phyloP scores from a whole-genome alignment of 53 echinoderm and acorn worm genomes.

The Luidia sarsii region DNA sequence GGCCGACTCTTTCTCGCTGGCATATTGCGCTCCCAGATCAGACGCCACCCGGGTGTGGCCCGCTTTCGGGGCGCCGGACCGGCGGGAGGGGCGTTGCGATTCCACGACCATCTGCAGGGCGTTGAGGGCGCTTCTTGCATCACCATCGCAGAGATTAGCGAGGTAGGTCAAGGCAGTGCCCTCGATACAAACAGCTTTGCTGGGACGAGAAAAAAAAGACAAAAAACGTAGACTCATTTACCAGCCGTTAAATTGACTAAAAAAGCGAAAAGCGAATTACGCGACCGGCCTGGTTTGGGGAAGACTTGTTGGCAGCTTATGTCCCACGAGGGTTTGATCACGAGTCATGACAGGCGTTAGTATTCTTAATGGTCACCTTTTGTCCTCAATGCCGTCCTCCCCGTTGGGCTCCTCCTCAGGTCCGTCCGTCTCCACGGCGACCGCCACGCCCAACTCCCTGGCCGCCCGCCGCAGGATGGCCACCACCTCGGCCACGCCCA shows the following conservation, averaged over 20 bases:
- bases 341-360: too few species aligned
- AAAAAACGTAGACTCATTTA: background rate
- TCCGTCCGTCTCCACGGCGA: constrained; percentile 51
- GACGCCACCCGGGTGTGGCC: too few species aligned
- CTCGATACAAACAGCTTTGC: constrained; percentile 61
- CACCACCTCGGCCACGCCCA: constrained; percentile 62
- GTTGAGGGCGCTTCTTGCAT: constrained; percentile 94
- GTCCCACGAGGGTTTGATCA: too few species aligned
- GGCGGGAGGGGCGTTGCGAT: constrained; percentile 11
- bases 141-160: constrained; percentile 92
- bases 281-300: too few species aligned
- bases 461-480: constrained; percentile 71
- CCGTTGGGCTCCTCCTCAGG: background rate
- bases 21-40: too few species aligned
- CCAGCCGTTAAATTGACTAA: too few species aligned
- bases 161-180: constrained; percentile 63
- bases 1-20: too few species aligned
- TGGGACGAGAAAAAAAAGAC: too few species aligned
- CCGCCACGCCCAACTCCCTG: constrained; percentile 29
- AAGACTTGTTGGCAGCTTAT: too few species aligned
- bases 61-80: too few species aligned
- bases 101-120: constrained; percentile 64
- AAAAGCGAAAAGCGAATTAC: background rate
- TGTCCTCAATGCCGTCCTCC: background rate
- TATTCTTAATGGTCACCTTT: background rate